Evolutionary conservation across 2,113 vertebrate species (phyloP).

Genomic region (Amazona vittata): DNA sequence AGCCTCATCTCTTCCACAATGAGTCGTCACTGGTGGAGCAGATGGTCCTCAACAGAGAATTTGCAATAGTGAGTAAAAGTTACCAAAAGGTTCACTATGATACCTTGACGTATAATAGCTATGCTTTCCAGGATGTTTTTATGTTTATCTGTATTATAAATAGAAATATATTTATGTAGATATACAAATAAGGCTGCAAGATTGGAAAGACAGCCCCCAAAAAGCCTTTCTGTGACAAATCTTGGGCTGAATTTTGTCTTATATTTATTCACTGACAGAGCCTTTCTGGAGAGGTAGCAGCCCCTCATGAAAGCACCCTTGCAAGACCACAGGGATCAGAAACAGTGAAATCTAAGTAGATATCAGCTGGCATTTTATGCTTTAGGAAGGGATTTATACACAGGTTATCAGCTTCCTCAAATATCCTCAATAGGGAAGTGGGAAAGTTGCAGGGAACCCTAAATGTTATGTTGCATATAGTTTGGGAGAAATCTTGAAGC

Average conservation of each 20-base stretch:
- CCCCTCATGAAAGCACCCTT: not conserved
- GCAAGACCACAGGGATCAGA: not conserved
- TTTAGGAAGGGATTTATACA: not conserved
- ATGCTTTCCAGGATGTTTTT: not conserved
- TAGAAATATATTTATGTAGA: not conserved
- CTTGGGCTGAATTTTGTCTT: not conserved
- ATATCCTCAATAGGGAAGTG: not conserved
- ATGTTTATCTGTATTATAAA: not conserved
- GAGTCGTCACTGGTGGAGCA: slow-evolving; percentile 93
- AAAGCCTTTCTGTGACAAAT: not conserved
- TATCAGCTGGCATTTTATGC: not conserved
- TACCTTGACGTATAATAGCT: not conserved
- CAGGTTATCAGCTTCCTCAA: not conserved
- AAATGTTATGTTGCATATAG: too few relatives aligned
- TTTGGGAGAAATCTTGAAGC: not conserved
- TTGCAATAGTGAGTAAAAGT: slow-evolving; percentile 78
- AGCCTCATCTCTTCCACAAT: slow-evolving; percentile 97
- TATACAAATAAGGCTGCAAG: not conserved
- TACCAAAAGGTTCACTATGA: not conserved
- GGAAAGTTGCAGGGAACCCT: not conserved
- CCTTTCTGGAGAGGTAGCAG: not conserved
- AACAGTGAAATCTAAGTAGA: not conserved
- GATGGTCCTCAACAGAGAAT: slow-evolving; percentile 98
- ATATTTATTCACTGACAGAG: not conserved
- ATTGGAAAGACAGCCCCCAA: not conserved